A percentile compares a stretch with the other conserved stretches of the same genome.
Evolutionary conservation across 1,140 invertebrate genomes (phyloP).

Genomic region (Drosophila ohnishii): DNA sequence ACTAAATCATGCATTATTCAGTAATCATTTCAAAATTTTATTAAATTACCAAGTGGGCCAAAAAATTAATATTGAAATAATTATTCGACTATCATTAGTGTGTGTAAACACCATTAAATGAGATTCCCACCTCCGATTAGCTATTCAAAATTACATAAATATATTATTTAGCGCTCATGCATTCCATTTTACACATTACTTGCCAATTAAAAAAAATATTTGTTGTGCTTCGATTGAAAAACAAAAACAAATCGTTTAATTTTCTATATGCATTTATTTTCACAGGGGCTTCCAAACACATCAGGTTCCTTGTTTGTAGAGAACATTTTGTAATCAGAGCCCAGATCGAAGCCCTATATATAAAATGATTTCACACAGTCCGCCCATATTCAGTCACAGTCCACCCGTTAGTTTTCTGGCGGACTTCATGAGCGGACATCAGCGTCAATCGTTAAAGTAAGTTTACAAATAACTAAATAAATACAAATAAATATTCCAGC

Average conservation of each 20-base stretch:
- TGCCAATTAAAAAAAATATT: conserved; percentile 54
- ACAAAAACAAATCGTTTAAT: conserved; percentile 55
- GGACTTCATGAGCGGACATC: conserved; percentile 84
- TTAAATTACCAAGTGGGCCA: background rate
- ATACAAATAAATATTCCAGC: conserved; percentile 13
- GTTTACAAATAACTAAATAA: conserved; percentile 26
- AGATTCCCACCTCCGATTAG: conserved; percentile 41
- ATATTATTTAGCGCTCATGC: conserved; percentile 31
- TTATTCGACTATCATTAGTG: background rate
- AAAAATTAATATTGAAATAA: background rate
- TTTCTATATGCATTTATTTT: conserved; percentile 41
- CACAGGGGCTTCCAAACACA: conserved; percentile 56
- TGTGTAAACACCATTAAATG: conserved; percentile 14
- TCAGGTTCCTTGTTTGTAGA: conserved; percentile 70
- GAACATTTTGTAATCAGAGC: conserved; percentile 44
- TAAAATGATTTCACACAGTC: conserved; percentile 87
- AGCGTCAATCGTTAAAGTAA: conserved; percentile 78
- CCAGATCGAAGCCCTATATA: conserved; percentile 54
- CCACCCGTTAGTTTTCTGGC: conserved; percentile 86
- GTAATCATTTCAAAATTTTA: background rate
- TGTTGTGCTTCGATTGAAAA: conserved; percentile 32
- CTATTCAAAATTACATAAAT: conserved; percentile 30
- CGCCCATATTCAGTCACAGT: conserved; percentile 87
- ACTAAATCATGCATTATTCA: background rate
- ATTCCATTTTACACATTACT: conserved; percentile 48